Evolutionary conservation across 2,888 invertebrate genomes (phyloP).

Genomic region (Cephus pulcher): DNA sequence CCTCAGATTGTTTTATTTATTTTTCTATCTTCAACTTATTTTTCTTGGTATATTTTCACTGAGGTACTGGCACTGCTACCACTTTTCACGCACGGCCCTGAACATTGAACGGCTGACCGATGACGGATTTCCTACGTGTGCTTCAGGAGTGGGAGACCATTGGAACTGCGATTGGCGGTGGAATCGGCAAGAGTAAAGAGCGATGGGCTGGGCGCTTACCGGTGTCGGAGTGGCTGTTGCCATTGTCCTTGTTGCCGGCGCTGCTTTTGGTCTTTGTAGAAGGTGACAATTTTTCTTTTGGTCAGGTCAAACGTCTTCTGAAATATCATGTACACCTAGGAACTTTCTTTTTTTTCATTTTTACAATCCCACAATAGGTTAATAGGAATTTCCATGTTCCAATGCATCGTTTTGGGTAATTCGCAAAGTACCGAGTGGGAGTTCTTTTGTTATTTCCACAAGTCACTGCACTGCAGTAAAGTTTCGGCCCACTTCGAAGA

Average conservation of each 20-base stretch:
- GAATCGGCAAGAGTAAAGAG: constrained; percentile 28
- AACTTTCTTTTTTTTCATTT: not conserved
- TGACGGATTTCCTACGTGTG: constrained; percentile 19
- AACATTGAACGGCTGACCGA: not conserved
- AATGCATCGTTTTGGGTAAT: not conserved
- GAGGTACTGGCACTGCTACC: not conserved
- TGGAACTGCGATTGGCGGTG: constrained; percentile 36
- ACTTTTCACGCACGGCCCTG: not conserved
- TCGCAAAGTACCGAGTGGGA: not conserved
- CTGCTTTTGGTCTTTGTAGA: constrained; percentile 50
- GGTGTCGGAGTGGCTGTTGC: constrained; percentile 51
- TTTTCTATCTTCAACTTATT: constrained; percentile 30
- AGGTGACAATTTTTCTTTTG: constrained; percentile 38
- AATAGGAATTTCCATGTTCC: not conserved
- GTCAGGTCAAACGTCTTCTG: not conserved
- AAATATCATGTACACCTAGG: not conserved
- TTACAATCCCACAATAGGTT: not conserved
- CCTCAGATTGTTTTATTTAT: constrained; percentile 20
- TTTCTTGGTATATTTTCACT: constrained; percentile 6
- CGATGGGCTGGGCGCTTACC: constrained; percentile 58
- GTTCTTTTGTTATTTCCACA: not conserved
- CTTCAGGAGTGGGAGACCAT: constrained; percentile 37
- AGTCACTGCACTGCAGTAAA: not conserved
- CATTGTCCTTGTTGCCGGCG: constrained; percentile 50
- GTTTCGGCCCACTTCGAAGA: not conserved